Percentiles rank a stretch among this genome's conserved stretches.
Evolutionary conservation across 2,797 vertebrate genomes (phyloP).

Genomic region (Rallus crepitans): DNA sequence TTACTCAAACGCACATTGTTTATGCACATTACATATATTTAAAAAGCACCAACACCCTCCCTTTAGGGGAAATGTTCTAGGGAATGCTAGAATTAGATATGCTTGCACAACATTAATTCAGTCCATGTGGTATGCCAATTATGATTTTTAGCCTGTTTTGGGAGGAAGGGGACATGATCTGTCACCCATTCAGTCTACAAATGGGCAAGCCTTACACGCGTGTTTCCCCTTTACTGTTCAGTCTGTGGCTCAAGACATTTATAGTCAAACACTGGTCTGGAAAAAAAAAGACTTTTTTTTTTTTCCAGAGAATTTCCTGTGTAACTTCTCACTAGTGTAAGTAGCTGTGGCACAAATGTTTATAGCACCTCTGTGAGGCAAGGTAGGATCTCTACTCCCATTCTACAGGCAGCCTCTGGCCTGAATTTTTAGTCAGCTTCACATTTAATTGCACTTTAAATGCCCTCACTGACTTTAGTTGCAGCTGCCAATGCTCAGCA

Average conservation of each 20-base stretch:
- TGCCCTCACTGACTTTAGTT: neutral
- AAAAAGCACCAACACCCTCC: neutral
- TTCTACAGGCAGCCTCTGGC: neutral
- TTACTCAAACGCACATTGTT: neutral
- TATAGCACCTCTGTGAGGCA: neutral
- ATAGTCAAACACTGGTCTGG: neutral
- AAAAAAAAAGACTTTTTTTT: neutral
- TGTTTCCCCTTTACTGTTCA: neutral
- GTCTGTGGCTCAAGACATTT: neutral
- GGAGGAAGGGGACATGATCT: neutral
- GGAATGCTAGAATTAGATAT: neutral
- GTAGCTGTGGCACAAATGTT: neutral
- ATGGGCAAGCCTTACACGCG: neutral
- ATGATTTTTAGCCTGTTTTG: neutral
- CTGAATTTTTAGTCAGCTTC: neutral
- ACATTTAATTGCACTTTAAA: slow-evolving; percentile 4
- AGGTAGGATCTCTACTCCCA: neutral
- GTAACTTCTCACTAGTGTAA: neutral
- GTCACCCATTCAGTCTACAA: neutral
- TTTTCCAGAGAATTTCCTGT: neutral
- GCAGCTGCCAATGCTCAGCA: slow-evolving; percentile 20
- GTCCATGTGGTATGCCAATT: neutral
- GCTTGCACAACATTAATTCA: neutral
- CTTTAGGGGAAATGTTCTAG: neutral
- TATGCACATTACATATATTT: neutral